Evolutionary conservation across 2,113 vertebrate genomes (phyloP), one percentile per base, ranked within the genome.

Genomic region (Stercorarius parasiticus): DNA sequence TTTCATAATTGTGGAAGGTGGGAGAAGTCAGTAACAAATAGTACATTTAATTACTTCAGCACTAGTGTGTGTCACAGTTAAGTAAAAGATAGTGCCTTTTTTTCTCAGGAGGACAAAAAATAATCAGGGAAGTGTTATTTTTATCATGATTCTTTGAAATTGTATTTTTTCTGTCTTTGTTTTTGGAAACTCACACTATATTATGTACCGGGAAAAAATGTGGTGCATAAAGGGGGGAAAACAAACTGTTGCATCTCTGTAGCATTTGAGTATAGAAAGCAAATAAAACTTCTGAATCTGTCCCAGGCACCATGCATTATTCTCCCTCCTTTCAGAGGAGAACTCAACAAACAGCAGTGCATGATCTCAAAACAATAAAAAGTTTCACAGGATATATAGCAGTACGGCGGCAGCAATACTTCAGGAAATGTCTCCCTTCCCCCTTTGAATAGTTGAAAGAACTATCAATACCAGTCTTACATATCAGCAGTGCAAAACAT

Each of bases 21-120:
- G 10, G 15, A 77, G n/a, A 93, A 97, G 92, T 43, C 23, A 56
- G 52, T 87, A 43, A 77, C 19, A 95, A 58, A 42, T 22, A 61
- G 27, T 80, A 22, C 11, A 85, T 93, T 77, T 91, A 94, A 92
- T 90, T 95, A 96, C 45, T 95, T 64, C 6, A 26, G 18, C 38
- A 55, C 8, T 59, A 38, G 3, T 78, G 22, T 82, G 15, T 74
- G 95, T 67, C 70, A 66, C 27, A 94, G 47, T 38, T 88, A 94
- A 91, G 50, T 78, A 62, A 94, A 95, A 86, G 11, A 13, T 61
- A 87, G 43, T 2, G 2, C 30, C 20, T 3, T 61, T 77, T 71
- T 86, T 82, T 50, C 27, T 89, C 43, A 82, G 36, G 65, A 90
- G 47, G 18, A 86, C 17, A 42, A 16, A 43, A 71, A 38, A 27